Conservation (phyloP, 2,888 invertebrate genomes). For the Mycalesis mineus region DNA sequence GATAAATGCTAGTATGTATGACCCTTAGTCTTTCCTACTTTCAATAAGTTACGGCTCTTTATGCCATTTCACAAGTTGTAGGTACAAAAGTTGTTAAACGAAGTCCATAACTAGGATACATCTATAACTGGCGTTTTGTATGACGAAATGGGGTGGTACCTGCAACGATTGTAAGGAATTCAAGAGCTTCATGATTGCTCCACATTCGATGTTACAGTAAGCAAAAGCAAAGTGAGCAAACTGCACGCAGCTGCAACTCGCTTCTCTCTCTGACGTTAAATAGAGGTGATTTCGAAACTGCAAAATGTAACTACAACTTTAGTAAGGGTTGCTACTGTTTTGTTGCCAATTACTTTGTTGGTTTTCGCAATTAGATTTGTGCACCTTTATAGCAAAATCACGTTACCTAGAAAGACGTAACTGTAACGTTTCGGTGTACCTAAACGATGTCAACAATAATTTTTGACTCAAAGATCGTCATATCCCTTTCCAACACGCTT, state of each 20-base stretch:
- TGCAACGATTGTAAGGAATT: constrained; percentile 29
- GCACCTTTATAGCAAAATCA: too few species aligned
- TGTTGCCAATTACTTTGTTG: neutral
- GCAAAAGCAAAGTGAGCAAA: neutral
- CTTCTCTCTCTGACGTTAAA: constrained; percentile 20
- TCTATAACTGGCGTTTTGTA: neutral
- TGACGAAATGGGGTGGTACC: constrained; percentile 9
- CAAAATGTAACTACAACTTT: constrained; percentile 5
- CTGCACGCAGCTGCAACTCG: constrained; percentile 15
- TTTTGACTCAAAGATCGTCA: too few species aligned
- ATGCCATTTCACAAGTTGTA: neutral
- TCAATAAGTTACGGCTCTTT: neutral
- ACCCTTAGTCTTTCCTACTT: neutral
- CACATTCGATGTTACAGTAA: constrained; percentile 26
- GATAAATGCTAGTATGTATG: too few species aligned
- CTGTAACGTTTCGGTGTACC: too few species aligned
- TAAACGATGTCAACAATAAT: too few species aligned
- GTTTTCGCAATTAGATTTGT: too few species aligned
- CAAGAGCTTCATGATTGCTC: constrained; percentile 35
- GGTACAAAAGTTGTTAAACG: neutral
- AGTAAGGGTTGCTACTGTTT: neutral
- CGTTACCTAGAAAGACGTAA: too few species aligned
- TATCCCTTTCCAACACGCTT: too few species aligned
- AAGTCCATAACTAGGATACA: neutral
- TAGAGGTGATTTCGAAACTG: constrained; percentile 19